Evolutionary conservation across 2,113 vertebrate genomes (phyloP).

Genomic region (Bos javanicus): DNA sequence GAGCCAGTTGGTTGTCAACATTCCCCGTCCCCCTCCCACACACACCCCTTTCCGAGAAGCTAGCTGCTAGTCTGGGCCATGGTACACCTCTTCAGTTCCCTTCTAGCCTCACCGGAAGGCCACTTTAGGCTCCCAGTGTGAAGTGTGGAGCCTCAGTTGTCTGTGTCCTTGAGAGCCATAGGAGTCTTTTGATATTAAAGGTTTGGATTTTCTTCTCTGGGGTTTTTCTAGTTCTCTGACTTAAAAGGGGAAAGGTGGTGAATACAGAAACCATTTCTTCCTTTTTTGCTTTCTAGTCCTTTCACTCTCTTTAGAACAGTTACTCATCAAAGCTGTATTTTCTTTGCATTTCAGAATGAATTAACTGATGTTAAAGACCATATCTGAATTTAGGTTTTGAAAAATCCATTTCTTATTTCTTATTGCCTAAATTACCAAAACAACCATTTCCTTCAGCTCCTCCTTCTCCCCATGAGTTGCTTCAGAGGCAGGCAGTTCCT

Average conservation of each 20-base stretch:
- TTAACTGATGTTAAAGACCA: background rate
- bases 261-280: background rate
- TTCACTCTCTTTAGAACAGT: conserved; percentile 36
- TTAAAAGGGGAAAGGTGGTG: background rate
- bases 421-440: background rate
- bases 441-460: background rate
- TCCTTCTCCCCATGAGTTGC: background rate
- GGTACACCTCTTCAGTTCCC: background rate
- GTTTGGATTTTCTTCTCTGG: background rate
- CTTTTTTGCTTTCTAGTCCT: background rate
- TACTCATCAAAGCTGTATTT: background rate
- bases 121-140: background rate
- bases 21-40: background rate
- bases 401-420: background rate
- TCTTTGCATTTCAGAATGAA: conserved; percentile 22
- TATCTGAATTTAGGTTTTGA: background rate
- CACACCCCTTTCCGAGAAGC: background rate
- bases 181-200: background rate
- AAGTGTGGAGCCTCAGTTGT: background rate
- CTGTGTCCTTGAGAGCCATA: background rate
- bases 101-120: background rate
- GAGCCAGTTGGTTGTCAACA: background rate
- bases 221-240: background rate
- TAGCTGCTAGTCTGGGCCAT: background rate
- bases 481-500: background rate